Percentiles rank a stretch among this genome's conserved stretches.
Conservation (phyloP, 2,113 vertebrate species). For the Rynchops niger region DNA sequence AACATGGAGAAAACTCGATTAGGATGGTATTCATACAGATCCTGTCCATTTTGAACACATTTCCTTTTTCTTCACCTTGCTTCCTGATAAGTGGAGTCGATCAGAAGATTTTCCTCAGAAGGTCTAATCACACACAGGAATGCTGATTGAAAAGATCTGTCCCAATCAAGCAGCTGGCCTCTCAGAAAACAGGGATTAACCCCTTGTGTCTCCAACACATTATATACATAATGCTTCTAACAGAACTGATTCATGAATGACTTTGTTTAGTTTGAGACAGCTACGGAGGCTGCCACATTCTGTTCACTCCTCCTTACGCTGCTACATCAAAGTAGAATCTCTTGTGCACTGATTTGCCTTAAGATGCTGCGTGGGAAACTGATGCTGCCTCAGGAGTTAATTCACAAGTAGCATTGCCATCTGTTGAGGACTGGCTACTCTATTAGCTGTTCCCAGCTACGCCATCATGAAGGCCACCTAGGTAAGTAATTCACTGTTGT, state of each 20-base stretch:
- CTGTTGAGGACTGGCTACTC: neutral
- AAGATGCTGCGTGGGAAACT: neutral
- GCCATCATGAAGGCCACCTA: neutral
- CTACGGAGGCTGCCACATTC: neutral
- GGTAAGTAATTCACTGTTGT: neutral
- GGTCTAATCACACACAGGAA: neutral
- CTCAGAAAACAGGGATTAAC: neutral
- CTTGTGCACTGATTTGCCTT: neutral
- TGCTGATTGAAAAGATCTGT: neutral
- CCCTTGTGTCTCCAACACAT: neutral
- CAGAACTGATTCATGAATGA: neutral
- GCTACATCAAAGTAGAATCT: neutral
- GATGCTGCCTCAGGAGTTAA: neutral
- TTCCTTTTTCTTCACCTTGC: neutral
- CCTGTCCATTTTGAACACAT: neutral
- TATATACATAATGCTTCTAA: neutral
- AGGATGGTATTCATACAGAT: neutral
- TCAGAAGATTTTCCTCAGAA: neutral
- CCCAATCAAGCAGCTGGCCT: neutral
- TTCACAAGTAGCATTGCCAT: accelerated
- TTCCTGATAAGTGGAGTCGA: neutral
- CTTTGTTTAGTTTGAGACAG: neutral
- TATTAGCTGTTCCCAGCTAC: neutral
- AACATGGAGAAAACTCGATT: neutral
- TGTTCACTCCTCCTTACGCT: neutral